Base-by-base conservation (phyloP, 2,888 invertebrate genomes). In the Drosophila peninsularis region DNA sequence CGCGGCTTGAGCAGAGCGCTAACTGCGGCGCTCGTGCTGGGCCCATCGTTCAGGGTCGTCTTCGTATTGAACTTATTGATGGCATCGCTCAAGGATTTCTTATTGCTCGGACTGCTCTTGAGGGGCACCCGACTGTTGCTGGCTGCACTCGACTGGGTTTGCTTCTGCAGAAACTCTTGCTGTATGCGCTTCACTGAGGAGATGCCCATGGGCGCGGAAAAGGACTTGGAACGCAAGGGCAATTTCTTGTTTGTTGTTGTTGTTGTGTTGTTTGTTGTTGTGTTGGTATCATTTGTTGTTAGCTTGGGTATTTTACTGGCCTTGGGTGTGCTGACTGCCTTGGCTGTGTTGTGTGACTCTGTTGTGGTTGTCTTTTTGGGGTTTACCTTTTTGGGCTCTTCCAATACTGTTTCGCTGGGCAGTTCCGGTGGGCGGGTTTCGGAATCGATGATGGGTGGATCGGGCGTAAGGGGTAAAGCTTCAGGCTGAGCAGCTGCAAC, bases 151-250 rank as follows among this genome's bases (percentile, higher is more conserved):
- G 72, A 32, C 14, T 74, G 75, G 13, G 66, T 74, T 58, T 91
- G 90, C 41, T 90, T 91, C 19, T 88, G 90, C 3, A 92, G 73
- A 24, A 90, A 90, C 55, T 92, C 89, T 74, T 91, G 90, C 63
- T 92, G 91, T 55, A 92, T 91, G 9, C 90, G 85, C 55, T 90
- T 91, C 3, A 92, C 91, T 0, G 92, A 92, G 4, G 90, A 87
- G 32, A 91, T 90, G 27, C 91, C 92, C 71, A 92, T 91, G 3
- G 91, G 90, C 6, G 91, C 91, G 6, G 92, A 90, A 42, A 92
- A 90, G 13, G 93, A 92, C 71, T 92, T 92, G 42, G 92, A 91
- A 5, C 92, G 90, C 41, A 89, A 63, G 0, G 91, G 90, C 17
- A 88, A 63, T 54, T 88, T 91, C 67, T 82, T 90, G 13, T 13